These are phyloP conservation scores for Anguilla anguilla DNA, from an alignment of 2,797 vertebrate species.

Conservation along the genomic window DNA sequence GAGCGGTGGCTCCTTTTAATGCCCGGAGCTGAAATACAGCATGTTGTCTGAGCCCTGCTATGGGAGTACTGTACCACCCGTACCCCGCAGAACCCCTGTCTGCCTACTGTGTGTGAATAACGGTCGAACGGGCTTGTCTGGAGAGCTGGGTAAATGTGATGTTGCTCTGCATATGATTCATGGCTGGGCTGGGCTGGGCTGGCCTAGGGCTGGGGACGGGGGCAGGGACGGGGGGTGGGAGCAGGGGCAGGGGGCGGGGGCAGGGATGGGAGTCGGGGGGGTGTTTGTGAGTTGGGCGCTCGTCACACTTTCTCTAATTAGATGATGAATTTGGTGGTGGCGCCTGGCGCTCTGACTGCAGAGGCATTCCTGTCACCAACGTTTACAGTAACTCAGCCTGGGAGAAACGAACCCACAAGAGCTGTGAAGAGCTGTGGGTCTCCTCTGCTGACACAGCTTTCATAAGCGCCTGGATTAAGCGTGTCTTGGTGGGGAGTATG, in stretches of 20 bases:
- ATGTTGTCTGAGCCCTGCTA: neutral
- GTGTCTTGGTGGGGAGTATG: conserved; percentile 46
- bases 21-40: neutral
- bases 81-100: neutral
- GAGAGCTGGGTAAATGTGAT: neutral
- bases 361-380: conserved; percentile 21
- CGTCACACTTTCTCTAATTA: neutral
- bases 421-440: conserved; percentile 15
- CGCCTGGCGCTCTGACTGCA: conserved; percentile 15
- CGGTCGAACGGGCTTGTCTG: neutral
- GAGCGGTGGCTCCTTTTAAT: neutral
- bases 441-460: conserved; percentile 32
- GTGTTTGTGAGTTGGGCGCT: neutral
- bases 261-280: neutral
- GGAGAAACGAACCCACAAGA: conserved; percentile 47
- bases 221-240: too few relatives aligned
- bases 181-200: neutral
- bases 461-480: conserved; percentile 51
- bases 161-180: neutral
- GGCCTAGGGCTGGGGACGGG: neutral
- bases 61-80: neutral
- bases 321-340: neutral
- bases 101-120: neutral
- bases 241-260: too few relatives aligned
- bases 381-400: neutral